Base-by-base conservation (phyloP, 2,797 vertebrate genomes). In the Esox masquinongy region DNA sequence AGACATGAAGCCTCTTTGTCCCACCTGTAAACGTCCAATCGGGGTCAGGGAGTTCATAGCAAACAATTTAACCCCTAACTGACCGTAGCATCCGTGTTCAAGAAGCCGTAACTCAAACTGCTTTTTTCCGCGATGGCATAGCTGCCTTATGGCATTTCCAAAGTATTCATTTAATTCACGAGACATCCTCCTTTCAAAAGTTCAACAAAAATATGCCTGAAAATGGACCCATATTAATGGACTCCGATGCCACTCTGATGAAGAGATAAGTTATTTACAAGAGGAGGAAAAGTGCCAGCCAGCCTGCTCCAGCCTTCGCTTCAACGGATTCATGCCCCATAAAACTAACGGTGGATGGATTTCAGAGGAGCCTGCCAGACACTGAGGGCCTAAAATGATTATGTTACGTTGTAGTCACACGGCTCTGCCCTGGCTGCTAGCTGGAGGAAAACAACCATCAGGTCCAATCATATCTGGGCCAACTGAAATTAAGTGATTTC, bases 351-450 rank as follows among this genome's bases (percentile, higher is more conserved):
- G 82, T 75, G 83, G 88, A 82, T 86, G 73, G 83, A 88, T 89
- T 86, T 89, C 80, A 84, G 84, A 24, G 49, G 1, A n/a, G 2
- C 80, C 85, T 85, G 90, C 90, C 85, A 87, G 82, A 83, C 76
- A 24, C 83, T 79, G 84, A 86, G 88, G 90, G 87, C 90, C 87
- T 83, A 85, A 90, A n/a, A 88, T 90, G 90, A 93, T 92, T 93
- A 91, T 80, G 85, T 88, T 92, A 88, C 88, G 73, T 70, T 34
- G 39, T 72, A 83, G 87, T 85, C 85, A 85, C 84, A 86, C 76
- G 74, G 76, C 76, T 75, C 85, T 80, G 73, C 80, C 78, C 80
- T 80, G 82, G 77, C 68, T 43, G 26, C 19, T 29, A 31, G 47
- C 56, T 12, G 14, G 49, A 85, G 88, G 91, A 86, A 88, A 90